phyloP scores from a whole-genome alignment of 2,888 invertebrate genomes.

The Orchesellides sinensis region DNA sequence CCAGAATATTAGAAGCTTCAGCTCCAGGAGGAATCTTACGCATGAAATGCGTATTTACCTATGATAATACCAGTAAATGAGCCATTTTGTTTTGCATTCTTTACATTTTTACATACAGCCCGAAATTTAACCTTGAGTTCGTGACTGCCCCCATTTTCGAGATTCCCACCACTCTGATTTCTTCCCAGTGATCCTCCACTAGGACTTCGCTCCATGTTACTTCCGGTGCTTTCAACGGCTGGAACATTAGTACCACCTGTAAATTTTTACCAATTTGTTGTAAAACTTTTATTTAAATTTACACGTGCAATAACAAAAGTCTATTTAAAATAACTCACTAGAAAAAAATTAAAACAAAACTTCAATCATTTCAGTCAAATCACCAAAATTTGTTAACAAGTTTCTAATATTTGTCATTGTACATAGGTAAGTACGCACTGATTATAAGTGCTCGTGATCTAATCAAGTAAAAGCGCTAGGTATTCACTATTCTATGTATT shows the following conservation, averaged over 20 bases:
- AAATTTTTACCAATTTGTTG: not conserved
- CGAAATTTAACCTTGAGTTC: constrained; percentile 79
- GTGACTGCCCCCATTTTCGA: constrained; percentile 82
- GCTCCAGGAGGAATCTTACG: constrained; percentile 97
- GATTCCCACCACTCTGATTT: constrained; percentile 84
- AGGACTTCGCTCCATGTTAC: constrained; percentile 85
- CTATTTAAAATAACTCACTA: constrained; percentile 24
- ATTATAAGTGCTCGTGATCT: too few species aligned
- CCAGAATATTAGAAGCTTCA: constrained; percentile 97
- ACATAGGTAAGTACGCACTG: too few species aligned
- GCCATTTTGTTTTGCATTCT: not conserved
- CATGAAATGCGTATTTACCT: constrained; percentile 95
- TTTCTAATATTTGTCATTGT: too few species aligned
- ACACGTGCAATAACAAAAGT: not conserved
- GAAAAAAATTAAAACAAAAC: constrained; percentile 31
- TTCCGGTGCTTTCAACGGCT: constrained; percentile 62
- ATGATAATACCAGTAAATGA: constrained; percentile 72
- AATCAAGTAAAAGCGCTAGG: too few species aligned
- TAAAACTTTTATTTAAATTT: not conserved
- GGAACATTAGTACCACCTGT: constrained; percentile 73
- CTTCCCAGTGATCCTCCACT: constrained; percentile 89
- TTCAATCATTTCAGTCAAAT: constrained; percentile 45
- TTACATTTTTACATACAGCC: too few species aligned
- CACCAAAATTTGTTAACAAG: constrained; percentile 1
- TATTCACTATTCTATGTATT: too few species aligned